Evolutionary conservation across 2,888 invertebrate genomes (phyloP).

Genomic region (Philereme transversata): DNA sequence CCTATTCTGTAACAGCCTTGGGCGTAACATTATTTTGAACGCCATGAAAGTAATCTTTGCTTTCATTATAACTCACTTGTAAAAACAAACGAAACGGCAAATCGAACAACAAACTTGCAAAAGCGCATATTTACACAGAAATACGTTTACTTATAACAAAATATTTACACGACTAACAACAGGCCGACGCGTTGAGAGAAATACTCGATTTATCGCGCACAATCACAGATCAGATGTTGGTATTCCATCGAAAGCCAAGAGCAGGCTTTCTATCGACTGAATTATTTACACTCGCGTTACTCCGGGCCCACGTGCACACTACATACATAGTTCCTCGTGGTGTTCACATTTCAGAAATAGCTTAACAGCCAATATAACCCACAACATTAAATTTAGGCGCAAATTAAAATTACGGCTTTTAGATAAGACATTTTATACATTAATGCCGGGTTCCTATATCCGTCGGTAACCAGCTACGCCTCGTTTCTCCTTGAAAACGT

Average conservation of each 20-base stretch:
- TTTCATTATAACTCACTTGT: neutral
- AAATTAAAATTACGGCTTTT: too few species aligned
- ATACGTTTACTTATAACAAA: constrained; percentile 8
- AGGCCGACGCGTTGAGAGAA: constrained; percentile 57
- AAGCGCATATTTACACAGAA: constrained; percentile 1
- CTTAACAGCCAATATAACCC: too few species aligned
- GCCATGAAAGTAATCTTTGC: neutral
- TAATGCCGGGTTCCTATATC: too few species aligned
- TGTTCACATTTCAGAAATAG: too few species aligned
- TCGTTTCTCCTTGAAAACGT: too few species aligned
- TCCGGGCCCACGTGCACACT: constrained; percentile 37
- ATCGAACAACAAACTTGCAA: neutral
- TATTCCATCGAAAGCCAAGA: constrained; percentile 70
- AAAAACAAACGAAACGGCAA: neutral
- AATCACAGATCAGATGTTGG: constrained; percentile 80
- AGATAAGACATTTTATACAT: too few species aligned
- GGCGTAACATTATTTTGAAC: too few species aligned
- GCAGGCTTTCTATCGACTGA: constrained; percentile 65
- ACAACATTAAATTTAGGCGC: too few species aligned
- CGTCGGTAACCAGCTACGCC: too few species aligned
- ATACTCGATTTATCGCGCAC: constrained; percentile 68
- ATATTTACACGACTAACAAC: constrained; percentile 51
- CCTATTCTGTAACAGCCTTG: too few species aligned
- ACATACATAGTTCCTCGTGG: constrained; percentile 26
- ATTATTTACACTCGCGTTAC: constrained; percentile 76